Evolutionary conservation across 2,888 invertebrate genomes (phyloP).

Genomic region (Heliconius cydno): DNA sequence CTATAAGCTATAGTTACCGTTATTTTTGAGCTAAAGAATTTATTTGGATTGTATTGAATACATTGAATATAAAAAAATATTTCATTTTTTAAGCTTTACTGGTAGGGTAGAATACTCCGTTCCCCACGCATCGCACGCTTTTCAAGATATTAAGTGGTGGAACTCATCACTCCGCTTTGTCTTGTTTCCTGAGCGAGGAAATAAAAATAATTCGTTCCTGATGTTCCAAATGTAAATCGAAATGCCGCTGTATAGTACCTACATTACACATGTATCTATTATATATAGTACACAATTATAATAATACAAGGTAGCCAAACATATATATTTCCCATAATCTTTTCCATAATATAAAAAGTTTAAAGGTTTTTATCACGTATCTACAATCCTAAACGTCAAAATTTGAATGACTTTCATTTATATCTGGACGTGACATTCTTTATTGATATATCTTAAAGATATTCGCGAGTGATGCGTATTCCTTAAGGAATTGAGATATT

Average conservation of each 20-base stretch:
- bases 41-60: no score
- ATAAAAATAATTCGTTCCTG: neutral
- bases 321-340: neutral
- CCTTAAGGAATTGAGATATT: conserved; percentile 46
- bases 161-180: neutral
- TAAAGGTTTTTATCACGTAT: conserved; percentile 12
- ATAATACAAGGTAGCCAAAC: neutral
- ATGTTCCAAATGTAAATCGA: no score
- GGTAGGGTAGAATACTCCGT: neutral
- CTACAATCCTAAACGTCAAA: conserved; percentile 29
- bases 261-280: no score
- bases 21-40: no score
- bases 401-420: conserved; percentile 12
- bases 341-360: neutral
- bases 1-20: neutral
- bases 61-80: no score
- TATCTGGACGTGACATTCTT: conserved; percentile 41
- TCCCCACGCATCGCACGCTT: neutral
- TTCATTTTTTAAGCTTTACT: no score
- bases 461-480: conserved; percentile 41
- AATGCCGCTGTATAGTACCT: no score
- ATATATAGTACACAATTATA: no score
- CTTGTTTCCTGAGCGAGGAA: neutral
- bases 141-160: neutral
- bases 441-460: conserved; percentile 40